phyloP scores from a whole-genome alignment of 2,888 invertebrate genomes.

The Mythimna lalbum region DNA sequence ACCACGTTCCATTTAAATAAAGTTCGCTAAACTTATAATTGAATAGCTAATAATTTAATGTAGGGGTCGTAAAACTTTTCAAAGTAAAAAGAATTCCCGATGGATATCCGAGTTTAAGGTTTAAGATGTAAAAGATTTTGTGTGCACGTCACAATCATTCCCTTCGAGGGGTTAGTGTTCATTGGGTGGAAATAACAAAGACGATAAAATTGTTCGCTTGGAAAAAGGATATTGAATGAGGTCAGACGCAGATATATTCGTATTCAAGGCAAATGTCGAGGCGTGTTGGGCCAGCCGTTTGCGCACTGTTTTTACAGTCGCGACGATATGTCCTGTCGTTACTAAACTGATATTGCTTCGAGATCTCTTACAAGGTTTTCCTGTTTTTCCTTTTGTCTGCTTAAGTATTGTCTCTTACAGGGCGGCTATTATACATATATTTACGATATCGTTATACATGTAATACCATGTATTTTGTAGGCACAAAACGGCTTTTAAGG shows the following conservation, averaged over 20 bases:
- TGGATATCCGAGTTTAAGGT: constrained; percentile 59
- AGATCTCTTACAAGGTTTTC: constrained; percentile 64
- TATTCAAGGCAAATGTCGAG: constrained; percentile 84
- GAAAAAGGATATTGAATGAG: constrained; percentile 90
- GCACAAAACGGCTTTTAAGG: neutral
- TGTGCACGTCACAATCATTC: constrained; percentile 86
- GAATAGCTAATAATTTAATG: constrained; percentile 29
- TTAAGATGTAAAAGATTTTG: constrained; percentile 77
- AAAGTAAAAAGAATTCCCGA: constrained; percentile 34
- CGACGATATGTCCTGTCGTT: constrained; percentile 74
- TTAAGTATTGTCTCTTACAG: constrained; percentile 34
- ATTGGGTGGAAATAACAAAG: constrained; percentile 89
- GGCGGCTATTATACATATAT: constrained; percentile 27
- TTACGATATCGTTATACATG: neutral
- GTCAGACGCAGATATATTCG: constrained; percentile 87
- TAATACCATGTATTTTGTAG: neutral
- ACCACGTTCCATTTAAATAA: neutral
- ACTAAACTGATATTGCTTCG: constrained; percentile 72
- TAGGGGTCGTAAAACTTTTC: constrained; percentile 32
- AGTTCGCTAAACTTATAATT: constrained; percentile 4
- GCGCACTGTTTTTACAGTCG: constrained; percentile 80
- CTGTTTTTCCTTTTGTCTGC: constrained; percentile 58
- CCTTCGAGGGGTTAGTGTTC: constrained; percentile 86
- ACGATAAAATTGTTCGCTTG: constrained; percentile 89
- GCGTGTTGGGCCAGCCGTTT: constrained; percentile 83